Evolutionary conservation across 2,888 invertebrate genomes (phyloP).

Genomic region (Coelopa pilipes): DNA sequence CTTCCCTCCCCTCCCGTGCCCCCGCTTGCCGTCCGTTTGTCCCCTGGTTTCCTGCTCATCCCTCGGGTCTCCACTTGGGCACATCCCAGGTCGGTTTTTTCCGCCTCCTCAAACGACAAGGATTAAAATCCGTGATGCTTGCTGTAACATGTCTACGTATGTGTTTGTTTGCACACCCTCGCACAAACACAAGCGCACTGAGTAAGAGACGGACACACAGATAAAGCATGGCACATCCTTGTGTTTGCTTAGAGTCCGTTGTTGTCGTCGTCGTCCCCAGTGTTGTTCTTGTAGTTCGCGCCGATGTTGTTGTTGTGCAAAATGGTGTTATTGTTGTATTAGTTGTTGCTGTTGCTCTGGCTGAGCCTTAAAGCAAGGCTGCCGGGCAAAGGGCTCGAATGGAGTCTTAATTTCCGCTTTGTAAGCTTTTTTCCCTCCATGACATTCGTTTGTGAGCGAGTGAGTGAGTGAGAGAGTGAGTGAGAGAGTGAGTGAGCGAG

Average conservation of each 20-base stretch:
- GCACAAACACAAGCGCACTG: background rate
- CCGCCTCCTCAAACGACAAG: too few relatives aligned
- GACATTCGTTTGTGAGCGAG: background rate
- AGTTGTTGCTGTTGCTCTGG: background rate
- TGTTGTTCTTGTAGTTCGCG: background rate
- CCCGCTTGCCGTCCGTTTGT: too few relatives aligned
- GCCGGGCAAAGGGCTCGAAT: background rate
- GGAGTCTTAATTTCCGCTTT: constrained; percentile 33
- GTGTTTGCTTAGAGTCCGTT: background rate
- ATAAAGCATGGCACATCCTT: background rate
- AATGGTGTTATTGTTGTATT: background rate
- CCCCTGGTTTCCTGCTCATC: too few relatives aligned
- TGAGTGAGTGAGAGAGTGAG: too few relatives aligned
- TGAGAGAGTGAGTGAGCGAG: background rate
- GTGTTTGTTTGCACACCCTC: constrained; percentile 4
- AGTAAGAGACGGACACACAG: too few relatives aligned
- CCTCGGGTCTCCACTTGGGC: too few relatives aligned
- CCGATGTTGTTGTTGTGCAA: background rate
- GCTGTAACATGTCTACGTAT: background rate
- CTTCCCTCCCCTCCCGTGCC: too few relatives aligned
- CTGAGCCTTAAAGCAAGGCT: background rate
- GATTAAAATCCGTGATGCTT: background rate
- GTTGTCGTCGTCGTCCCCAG: background rate
- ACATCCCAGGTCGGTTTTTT: too few relatives aligned
- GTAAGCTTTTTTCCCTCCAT: constrained; percentile 22